Percentiles rank a stretch among this genome's conserved stretches.
phyloP scores from a whole-genome alignment of 1,140 invertebrate genomes.

The Tetramorium simillimum region DNA sequence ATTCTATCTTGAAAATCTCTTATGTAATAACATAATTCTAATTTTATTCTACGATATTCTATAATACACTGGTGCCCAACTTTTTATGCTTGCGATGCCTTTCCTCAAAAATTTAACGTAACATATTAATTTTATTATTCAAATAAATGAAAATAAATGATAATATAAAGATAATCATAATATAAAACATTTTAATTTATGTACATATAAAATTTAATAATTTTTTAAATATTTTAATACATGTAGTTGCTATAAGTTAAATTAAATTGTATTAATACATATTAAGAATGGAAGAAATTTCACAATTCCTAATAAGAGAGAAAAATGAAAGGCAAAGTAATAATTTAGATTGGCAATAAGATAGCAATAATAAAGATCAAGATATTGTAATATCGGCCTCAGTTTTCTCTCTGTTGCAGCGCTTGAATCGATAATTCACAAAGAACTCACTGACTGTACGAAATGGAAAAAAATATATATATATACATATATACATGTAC shows the following conservation, averaged over 20 bases:
- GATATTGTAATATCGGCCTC: background rate
- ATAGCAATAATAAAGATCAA: background rate
- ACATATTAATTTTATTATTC: background rate
- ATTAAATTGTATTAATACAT: background rate
- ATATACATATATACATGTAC: background rate
- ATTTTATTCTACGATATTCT: background rate
- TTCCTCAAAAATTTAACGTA: background rate
- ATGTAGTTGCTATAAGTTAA: background rate
- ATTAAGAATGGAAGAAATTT: background rate
- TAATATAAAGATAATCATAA: background rate
- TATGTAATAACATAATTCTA: background rate
- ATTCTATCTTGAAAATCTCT: background rate
- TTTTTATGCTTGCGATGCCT: background rate
- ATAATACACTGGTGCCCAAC: background rate
- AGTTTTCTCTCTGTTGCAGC: too few relatives aligned
- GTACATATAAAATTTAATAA: too few relatives aligned
- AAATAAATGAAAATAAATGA: background rate
- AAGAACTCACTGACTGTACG: background rate
- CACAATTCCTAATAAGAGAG: background rate
- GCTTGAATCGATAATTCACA: background rate
- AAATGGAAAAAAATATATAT: background rate
- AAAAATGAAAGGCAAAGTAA: conserved; percentile 18
- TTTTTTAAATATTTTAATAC: background rate
- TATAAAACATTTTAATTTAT: too few relatives aligned
- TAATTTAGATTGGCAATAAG: background rate